Evolutionary conservation across 2,888 invertebrate genomes (phyloP).

Genomic region (Trichogramma evanescens): DNA sequence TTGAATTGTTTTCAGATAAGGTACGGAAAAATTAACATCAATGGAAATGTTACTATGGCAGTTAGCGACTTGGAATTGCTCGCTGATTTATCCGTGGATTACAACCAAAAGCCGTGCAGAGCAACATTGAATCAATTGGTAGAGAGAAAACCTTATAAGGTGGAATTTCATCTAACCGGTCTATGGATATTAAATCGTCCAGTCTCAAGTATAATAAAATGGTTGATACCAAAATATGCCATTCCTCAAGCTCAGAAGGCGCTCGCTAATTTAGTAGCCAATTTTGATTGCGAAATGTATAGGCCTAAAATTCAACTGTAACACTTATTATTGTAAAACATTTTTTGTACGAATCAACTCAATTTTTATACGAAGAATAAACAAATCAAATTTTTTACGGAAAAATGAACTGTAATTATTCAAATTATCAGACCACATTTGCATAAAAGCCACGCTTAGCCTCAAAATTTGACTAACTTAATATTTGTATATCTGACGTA

Average conservation of each 20-base stretch:
- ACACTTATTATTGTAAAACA: no score
- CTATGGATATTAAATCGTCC: slow-evolving; percentile 1
- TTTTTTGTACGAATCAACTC: no score
- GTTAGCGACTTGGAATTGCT: not conserved
- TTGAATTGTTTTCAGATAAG: slow-evolving; percentile 17
- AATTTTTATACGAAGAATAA: no score
- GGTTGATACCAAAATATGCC: not conserved
- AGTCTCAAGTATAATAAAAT: not conserved
- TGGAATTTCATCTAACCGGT: slow-evolving; percentile 5
- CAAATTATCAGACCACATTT: not conserved
- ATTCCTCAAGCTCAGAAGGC: not conserved
- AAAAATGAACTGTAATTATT: no score
- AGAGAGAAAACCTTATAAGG: not conserved
- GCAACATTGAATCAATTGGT: slow-evolving; percentile 12
- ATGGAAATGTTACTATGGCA: not conserved
- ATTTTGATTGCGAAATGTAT: slow-evolving; percentile 6
- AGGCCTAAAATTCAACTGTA: no score
- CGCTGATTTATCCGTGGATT: slow-evolving; percentile 21
- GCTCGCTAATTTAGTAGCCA: not conserved
- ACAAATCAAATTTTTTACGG: no score
- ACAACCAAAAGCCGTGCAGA: slow-evolving; percentile 21
- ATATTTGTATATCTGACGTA: no score
- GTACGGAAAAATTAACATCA: slow-evolving; percentile 18
- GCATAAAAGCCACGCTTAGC: not conserved
- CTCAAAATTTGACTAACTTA: no score